Percentiles rank a stretch among this genome's conserved stretches.
These are phyloP conservation scores for Nomada flava DNA, from an alignment of 2,888 invertebrate genomes.

Conservation along the genomic window DNA sequence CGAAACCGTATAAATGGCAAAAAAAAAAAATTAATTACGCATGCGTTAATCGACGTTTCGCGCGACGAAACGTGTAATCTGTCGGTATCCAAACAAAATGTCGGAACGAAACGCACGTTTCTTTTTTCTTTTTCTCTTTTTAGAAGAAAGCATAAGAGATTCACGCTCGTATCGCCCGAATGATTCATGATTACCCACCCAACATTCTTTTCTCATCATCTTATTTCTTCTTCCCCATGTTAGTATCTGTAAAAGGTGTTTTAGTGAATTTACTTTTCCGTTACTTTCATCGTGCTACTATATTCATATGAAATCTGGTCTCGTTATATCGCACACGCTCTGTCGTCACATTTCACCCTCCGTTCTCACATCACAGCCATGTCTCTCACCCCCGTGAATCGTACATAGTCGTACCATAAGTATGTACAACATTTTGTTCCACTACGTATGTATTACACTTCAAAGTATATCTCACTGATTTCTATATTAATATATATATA, in stretches of 20 bases:
- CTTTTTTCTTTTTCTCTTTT: not conserved
- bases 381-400: slow-evolving; percentile 47
- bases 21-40: not conserved
- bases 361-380: slow-evolving; percentile 41
- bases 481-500: not conserved
- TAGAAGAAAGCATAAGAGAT: not conserved
- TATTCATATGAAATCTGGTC: slow-evolving; percentile 45
- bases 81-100: not conserved
- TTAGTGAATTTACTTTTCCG: slow-evolving; percentile 50
- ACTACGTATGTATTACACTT: slow-evolving; percentile 24
- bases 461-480: not conserved
- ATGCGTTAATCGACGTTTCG: not conserved
- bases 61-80: slow-evolving; percentile 8
- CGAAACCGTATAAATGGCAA: not conserved
- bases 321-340: slow-evolving; percentile 65
- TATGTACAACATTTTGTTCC: slow-evolving; percentile 45
- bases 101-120: too few species aligned
- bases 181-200: slow-evolving; percentile 15
- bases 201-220: slow-evolving; percentile 15
- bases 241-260: slow-evolving; percentile 54
- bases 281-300: slow-evolving; percentile 55
- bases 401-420: slow-evolving; percentile 24
- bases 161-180: slow-evolving; percentile 49
- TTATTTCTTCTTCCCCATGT: slow-evolving; percentile 25
- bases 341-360: slow-evolving; percentile 55